A percentile compares a stretch with the other conserved stretches of the same genome.
Evolutionary conservation across 2,113 vertebrate genomes (phyloP).

Genomic region (Micronycteris hirsuta): DNA sequence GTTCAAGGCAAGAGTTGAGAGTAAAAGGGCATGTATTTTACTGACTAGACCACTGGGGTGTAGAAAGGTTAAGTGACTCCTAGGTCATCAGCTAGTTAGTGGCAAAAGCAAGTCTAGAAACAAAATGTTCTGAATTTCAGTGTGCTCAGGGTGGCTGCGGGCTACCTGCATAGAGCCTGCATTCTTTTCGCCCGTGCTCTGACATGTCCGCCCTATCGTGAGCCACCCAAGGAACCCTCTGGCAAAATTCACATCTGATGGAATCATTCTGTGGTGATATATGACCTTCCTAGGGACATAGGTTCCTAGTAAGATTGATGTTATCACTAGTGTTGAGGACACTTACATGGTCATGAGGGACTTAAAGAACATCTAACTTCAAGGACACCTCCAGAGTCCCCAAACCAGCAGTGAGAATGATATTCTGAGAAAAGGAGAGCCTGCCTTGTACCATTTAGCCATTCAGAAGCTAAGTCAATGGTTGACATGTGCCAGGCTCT

Average conservation of each 20-base stretch:
- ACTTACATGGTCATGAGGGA: neutral
- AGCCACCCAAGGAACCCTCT: neutral
- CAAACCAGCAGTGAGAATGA: neutral
- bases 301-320: neutral
- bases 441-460: neutral
- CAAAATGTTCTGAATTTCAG: neutral
- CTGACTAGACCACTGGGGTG: neutral
- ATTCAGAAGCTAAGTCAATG: neutral
- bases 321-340: neutral
- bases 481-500: neutral
- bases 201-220: neutral
- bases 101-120: neutral
- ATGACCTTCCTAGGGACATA: neutral
- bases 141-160: rapidly evolving
- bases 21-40: neutral
- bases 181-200: neutral
- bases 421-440: neutral
- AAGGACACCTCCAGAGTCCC: neutral
- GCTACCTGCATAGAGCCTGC: neutral
- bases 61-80: neutral
- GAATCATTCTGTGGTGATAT: neutral
- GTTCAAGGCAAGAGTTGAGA: neutral
- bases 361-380: neutral
- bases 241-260: neutral
- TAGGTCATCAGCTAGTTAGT: neutral